Percentiles rank a stretch among this genome's conserved stretches.
These are phyloP conservation scores for Nothobranchius kuhntae DNA, from an alignment of 2,113 vertebrate species.

Conservation along the genomic window DNA sequence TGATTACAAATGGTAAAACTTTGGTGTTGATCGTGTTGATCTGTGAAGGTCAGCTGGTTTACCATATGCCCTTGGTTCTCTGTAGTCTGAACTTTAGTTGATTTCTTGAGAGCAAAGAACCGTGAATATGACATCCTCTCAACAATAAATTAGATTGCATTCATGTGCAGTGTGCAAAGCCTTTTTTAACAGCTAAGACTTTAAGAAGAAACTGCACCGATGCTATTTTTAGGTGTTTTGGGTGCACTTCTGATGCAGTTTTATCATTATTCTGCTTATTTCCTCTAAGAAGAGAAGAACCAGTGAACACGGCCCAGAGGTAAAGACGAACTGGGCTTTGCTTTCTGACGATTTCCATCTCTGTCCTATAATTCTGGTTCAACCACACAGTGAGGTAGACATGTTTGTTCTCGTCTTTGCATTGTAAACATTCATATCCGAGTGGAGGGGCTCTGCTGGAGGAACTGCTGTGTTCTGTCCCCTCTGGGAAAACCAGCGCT, in stretches of 20 bases:
- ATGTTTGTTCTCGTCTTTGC: slow-evolving; percentile 36
- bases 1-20: too few relatives aligned
- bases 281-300: neutral
- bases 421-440: slow-evolving; percentile 41
- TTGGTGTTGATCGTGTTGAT: neutral
- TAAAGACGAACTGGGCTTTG: neutral
- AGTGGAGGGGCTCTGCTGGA: slow-evolving; percentile 24
- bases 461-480: slow-evolving; percentile 25
- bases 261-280: neutral
- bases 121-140: slow-evolving; percentile 16
- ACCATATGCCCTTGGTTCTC: slow-evolving; percentile 1
- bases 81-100: slow-evolving; percentile 1
- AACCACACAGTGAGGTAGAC: slow-evolving; percentile 15
- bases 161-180: slow-evolving; percentile 1
- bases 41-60: neutral
- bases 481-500: slow-evolving; percentile 42
- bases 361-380: slow-evolving; percentile 5
- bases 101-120: neutral
- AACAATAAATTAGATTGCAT: slow-evolving; percentile 25
- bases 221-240: neutral
- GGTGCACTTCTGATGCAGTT: neutral
- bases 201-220: neutral
- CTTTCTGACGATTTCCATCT: neutral
- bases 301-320: slow-evolving; percentile 4
- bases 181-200: neutral